phyloP scores from a whole-genome alignment of 2,113 vertebrate species.

The Syrmaticus mikado region DNA sequence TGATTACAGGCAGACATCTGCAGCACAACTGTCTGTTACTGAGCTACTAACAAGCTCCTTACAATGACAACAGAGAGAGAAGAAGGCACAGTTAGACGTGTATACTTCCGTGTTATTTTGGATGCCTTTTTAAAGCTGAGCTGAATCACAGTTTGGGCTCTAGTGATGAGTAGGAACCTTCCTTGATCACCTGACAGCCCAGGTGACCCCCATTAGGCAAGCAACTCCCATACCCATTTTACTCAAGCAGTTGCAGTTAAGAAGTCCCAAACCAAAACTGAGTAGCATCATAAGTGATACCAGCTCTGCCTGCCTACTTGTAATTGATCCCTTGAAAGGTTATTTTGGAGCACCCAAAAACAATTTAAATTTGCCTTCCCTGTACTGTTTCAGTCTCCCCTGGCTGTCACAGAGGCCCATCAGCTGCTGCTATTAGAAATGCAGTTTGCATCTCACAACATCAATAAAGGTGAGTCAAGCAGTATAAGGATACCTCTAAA shows the following conservation, averaged over 20 bases:
- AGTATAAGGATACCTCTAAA: constrained; percentile 15
- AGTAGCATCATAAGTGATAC: not conserved
- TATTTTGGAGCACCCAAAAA: not conserved
- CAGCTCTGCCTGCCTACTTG: not conserved
- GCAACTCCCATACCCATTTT: not conserved
- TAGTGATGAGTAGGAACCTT: not conserved
- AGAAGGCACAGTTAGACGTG: not conserved
- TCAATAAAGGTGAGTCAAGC: constrained; percentile 49
- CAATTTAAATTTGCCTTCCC: not conserved
- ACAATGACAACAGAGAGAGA: not conserved
- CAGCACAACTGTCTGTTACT: not conserved
- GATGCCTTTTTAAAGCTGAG: not conserved
- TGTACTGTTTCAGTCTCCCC: not conserved
- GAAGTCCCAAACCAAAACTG: not conserved
- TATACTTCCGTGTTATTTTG: not conserved
- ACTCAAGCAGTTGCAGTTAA: not conserved
- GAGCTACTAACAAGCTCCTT: not conserved
- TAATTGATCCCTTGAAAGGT: not conserved
- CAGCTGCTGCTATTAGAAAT: constrained; percentile 11
- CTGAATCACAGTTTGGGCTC: not conserved
- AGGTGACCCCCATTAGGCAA: not conserved
- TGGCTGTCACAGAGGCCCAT: not conserved
- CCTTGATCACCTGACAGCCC: not conserved
- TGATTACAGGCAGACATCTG: constrained; percentile 16
- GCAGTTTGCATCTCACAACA: constrained; percentile 17